phyloP scores from a whole-genome alignment of 2,888 invertebrate genomes.

The Acleris holmiana region DNA sequence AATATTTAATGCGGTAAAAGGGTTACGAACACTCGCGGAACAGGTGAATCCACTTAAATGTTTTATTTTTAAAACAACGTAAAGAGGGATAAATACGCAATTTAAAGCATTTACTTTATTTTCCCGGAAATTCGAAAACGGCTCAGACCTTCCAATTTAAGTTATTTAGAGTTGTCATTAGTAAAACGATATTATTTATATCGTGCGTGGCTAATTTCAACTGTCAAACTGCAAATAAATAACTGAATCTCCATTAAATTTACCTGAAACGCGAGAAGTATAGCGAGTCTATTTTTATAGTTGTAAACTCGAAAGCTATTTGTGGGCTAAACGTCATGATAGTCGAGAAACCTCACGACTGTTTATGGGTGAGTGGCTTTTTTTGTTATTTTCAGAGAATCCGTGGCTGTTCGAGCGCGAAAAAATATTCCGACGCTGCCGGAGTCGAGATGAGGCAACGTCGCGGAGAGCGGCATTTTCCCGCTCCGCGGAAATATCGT shows the following conservation, averaged over 20 bases:
- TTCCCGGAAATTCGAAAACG: too few relatives aligned
- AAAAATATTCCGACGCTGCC: constrained; percentile 61
- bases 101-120: constrained; percentile 9
- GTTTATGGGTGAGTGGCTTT: constrained; percentile 60
- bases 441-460: constrained; percentile 59
- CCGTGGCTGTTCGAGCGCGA: constrained; percentile 56
- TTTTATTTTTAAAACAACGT: constrained; percentile 54
- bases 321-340: constrained; percentile 36
- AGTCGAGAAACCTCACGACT: constrained; percentile 53
- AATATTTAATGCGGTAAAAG: constrained; percentile 65
- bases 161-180: too few relatives aligned
- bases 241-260: too few relatives aligned
- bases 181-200: too few relatives aligned
- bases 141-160: too few relatives aligned
- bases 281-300: not conserved
- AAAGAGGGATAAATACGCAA: constrained; percentile 22
- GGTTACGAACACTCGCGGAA: constrained; percentile 53
- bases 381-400: constrained; percentile 55
- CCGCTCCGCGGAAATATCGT: constrained; percentile 72
- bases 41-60: constrained; percentile 61
- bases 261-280: not conserved
- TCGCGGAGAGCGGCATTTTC: constrained; percentile 59
- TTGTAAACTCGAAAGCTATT: constrained; percentile 47
- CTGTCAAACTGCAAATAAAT: too few relatives aligned
- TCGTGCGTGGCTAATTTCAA: too few relatives aligned